Base-by-base conservation (phyloP, 2,888 invertebrate species). In the Eremobia ochroleuca region DNA sequence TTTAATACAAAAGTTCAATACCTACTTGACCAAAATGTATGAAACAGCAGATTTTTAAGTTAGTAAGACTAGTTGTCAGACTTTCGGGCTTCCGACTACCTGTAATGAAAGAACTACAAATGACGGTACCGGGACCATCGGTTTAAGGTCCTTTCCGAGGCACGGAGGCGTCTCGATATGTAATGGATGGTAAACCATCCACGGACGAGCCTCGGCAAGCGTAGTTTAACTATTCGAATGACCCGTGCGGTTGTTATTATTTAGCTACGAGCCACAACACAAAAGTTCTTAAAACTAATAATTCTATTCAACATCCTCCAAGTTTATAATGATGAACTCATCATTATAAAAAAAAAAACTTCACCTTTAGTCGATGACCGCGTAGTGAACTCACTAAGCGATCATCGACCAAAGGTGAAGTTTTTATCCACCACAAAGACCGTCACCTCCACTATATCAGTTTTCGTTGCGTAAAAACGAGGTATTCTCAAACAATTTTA, bases 381-480 rank as follows among this genome's bases (percentile, higher is more conserved):
- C n/a, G n/a, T n/a, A n/a, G n/a, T n/a, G n/a, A n/a, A n/a, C 70
- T 68, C n/a, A 49, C 13, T n/a, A 31, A 11, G 5, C 43, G n/a
- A 37, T 43, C 55, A 59, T 18, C 34, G 46, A 43, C 25, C 11
- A 49, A 4, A 74, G 40, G 28, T 15, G 13, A 49, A 66, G n/a
- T 82, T 62, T 74, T 55, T 61, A 25, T 49, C 15, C 15, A 8
- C 9, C 9, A 67, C 31, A 62, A 67, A 67, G 67, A 67, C n/a
- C 13, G 49, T 15, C n/a, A 31, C 9, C 1, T 43, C 31, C 25
- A 37, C 40, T 61, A 66, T 40, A 21, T 34, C 0, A 28, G 34
- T 46, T 37, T 65, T 40, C 13, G 52, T 69, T 76, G 68, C 52
- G 59, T 28, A 65, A 76, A 82, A 59, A 68, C 11, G 1, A 69